A percentile compares a stretch with the other conserved stretches of the same genome.
phyloP scores from a whole-genome alignment of 1,140 invertebrate genomes.

The Andricus grossulariae region DNA sequence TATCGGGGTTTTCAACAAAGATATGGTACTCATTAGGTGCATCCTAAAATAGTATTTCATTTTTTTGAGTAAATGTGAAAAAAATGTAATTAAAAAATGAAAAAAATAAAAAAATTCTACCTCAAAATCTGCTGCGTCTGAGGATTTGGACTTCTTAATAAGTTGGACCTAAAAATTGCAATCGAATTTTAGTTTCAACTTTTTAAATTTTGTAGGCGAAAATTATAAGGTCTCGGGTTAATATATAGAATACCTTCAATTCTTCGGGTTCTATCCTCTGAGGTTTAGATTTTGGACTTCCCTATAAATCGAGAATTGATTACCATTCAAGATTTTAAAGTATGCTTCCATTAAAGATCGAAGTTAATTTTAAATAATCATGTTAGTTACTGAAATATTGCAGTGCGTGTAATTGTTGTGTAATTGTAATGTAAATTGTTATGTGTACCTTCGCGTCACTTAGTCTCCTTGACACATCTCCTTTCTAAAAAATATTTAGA shows the following conservation, averaged over 20 bases:
- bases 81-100: neutral
- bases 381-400: neutral
- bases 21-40: conserved; percentile 41
- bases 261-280: conserved; percentile 15
- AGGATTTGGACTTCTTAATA: conserved; percentile 15
- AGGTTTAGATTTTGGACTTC: neutral
- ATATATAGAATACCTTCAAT: conserved; percentile 1
- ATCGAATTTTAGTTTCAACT: too few relatives aligned
- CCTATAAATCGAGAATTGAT: neutral
- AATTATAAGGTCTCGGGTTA: too few relatives aligned
- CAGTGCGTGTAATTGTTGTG: neutral
- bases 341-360: neutral
- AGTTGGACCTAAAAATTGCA: conserved; percentile 21
- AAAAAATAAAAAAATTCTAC: neutral
- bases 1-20: conserved; percentile 40
- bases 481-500: conserved; percentile 24
- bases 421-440: conserved; percentile 8
- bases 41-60: neutral
- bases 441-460: conserved; percentile 41
- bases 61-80: too few relatives aligned
- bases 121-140: conserved; percentile 17
- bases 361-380: neutral
- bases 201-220: too few relatives aligned
- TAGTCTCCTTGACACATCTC: conserved; percentile 12
- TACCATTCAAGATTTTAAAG: neutral